These are phyloP conservation scores for Lepidurus couesii DNA, from an alignment of 1,140 invertebrate genomes.

Conservation along the genomic window DNA sequence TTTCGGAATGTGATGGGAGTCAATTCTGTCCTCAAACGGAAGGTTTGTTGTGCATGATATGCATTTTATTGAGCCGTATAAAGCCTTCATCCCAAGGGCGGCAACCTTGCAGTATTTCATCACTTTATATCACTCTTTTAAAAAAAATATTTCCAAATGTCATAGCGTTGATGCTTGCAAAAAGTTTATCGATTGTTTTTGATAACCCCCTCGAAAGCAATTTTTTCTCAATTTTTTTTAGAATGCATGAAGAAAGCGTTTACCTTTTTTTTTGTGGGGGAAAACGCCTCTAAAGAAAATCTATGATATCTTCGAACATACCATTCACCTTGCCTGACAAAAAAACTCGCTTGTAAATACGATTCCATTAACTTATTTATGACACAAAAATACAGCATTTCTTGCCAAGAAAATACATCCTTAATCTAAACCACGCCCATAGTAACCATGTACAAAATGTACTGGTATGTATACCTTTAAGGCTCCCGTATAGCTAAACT, in stretches of 20 bases:
- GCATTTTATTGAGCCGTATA: background rate
- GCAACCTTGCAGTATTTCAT: background rate
- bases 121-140: background rate
- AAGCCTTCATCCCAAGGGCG: background rate
- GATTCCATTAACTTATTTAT: background rate
- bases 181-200: conserved; percentile 3
- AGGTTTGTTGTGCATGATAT: conserved; percentile 7
- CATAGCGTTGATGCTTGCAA: conserved; percentile 18
- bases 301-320: background rate
- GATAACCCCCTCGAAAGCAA: background rate
- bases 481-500: too few relatives aligned
- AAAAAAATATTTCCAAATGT: background rate
- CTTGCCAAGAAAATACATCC: background rate
- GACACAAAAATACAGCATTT: conserved; percentile 8
- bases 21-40: background rate
- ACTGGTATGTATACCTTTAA: too few relatives aligned
- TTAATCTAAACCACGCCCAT: background rate
- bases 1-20: background rate
- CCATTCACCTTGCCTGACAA: conserved; percentile 13
- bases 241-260: background rate
- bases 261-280: background rate
- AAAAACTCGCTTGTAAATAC: background rate
- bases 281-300: background rate
- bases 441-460: background rate
- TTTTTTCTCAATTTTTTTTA: background rate